Base-by-base conservation (phyloP, 2,113 vertebrate species). In the Hystrix cristata region DNA sequence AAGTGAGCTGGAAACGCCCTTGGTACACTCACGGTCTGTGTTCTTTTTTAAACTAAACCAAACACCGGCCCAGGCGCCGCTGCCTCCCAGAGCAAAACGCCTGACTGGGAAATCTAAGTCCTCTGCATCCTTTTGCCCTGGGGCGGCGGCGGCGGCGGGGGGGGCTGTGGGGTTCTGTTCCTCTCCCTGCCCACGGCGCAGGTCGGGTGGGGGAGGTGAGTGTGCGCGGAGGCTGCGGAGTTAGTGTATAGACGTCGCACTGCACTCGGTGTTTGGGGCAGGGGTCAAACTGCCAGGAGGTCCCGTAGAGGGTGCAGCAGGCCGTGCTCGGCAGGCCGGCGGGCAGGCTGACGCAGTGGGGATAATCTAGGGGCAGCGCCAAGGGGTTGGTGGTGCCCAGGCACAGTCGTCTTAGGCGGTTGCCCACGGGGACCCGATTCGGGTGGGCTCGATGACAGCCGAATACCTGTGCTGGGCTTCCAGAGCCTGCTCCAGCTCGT, bases 201-300 rank as follows among this genome's bases (percentile, higher is more conserved):
- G 99, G 99, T 0, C 99, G 99, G 6, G 99, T 99, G 97, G 99
- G 99, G 83, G 99, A 99, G 97, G 99, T 99, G 98, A 99, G 99
- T 34, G 99, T 99, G 98, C 99, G 99, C 99, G 99, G 99, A 93
- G 99, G 99, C 98, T 99, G 98, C 97, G 99, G 99, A 7, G 99
- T 99, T 71, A 99, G 99, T 99, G 99, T 99, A 98, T 99, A 99
- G 98, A 99, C 99, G 79, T 99, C 99, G 3, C 99, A 99, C 98
- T 99, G 99, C 59, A 99, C 99, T 97, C 99, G 99, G 98, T 99
- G 99, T 98, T 99, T 99, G 99, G 99, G 99, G 97, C 99, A 99
- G 34, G 99, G 99, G 98, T 99, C 99, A 10, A 99, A 99, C 95
- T 99, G 99, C 99, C 99, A 99, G 0, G 99, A 99, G 98, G 99